A percentile compares a stretch with the other conserved stretches of the same genome.
phyloP scores from a whole-genome alignment of 2,113 vertebrate genomes.

The Suncus etruscus region DNA sequence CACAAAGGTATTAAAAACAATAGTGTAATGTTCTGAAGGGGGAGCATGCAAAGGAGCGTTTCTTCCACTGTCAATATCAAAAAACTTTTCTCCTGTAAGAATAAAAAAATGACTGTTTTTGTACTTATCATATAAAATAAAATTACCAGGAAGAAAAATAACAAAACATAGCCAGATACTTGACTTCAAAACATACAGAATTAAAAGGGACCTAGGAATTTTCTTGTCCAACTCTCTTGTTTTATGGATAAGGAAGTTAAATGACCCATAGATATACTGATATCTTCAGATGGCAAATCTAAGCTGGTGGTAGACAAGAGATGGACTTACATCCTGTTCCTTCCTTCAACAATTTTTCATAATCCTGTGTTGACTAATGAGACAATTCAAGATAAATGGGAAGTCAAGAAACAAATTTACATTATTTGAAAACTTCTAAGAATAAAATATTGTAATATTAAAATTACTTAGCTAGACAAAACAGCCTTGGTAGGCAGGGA shows the following conservation, averaged over 20 bases:
- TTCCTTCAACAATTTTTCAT: not conserved
- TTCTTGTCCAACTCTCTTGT: not conserved
- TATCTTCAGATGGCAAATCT: not conserved
- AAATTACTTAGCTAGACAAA: not conserved
- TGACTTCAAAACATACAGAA: not conserved
- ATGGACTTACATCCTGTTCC: not conserved
- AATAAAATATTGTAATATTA: constrained; percentile 28
- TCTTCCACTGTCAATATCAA: constrained; percentile 97
- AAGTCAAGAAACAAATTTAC: not conserved
- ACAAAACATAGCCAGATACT: constrained; percentile 24
- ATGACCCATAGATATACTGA: not conserved
- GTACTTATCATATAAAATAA: constrained; percentile 56
- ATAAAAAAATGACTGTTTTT: constrained; percentile 74
- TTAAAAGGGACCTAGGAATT: not conserved
- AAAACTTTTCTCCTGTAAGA: constrained; percentile 94
- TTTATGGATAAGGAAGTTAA: not conserved
- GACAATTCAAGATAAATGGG: constrained; percentile 10
- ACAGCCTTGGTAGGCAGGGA: constrained; percentile 22
- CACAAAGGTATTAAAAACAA: constrained; percentile 99
- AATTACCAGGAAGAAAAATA: constrained; percentile 30
- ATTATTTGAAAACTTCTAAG: constrained; percentile 4
- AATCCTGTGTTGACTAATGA: not conserved
- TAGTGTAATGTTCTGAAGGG: constrained; percentile 98
- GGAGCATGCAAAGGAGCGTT: constrained; percentile 95
- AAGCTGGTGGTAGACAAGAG: not conserved